Evolutionary conservation across 2,113 vertebrate species (phyloP), one percentile per base, ranked within the genome.

Genomic region (Chaetops frenatus): DNA sequence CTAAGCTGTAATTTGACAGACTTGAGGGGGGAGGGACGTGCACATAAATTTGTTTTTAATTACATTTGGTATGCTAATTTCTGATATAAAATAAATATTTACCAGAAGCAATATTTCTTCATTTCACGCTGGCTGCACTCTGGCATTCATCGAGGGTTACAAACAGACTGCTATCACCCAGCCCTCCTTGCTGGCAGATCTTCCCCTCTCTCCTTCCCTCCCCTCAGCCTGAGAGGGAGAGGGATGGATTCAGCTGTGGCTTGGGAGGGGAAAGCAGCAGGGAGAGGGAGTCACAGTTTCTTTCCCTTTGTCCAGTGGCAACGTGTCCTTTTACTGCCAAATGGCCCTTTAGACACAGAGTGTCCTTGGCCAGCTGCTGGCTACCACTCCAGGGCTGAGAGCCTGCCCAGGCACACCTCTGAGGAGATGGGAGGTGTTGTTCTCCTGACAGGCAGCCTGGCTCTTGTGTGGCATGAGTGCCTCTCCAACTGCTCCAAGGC

Each of bases 1-100:
- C 95, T 57, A 71, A 97, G 94, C 96, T 96, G 96, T 95, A 96
- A 95, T 97, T 98, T 98, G 97, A 97, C 93, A 97, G 97, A 96
- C 97, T 81, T 25, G 74, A 83, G 50, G 61, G n/a, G 88, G 89
- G 79, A 40, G 82, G 92, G 88, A 93, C 78, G 90, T 74, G 58
- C 90, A 96, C 97, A 97, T 95, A 93, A 97, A 97, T 97, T 97
- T 97, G 97, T 94, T 98, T 97, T 98, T 98, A 98, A 98, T 98
- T 98, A 98, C 98, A 98, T 98, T 98, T 98, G 98, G 98, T 98
- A 98, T 98, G 98, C 98, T 98, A 98, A 98, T 98, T 98, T 98
- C 97, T 98, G 98, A 98, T 98, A 98, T 97, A 98, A 98, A 98
- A 98, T 98, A 98, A 98, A 98, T 98, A 98, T 98, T 98, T 98